phyloP scores from a whole-genome alignment of 1,140 invertebrate genomes.

The Drosophila insularis region DNA sequence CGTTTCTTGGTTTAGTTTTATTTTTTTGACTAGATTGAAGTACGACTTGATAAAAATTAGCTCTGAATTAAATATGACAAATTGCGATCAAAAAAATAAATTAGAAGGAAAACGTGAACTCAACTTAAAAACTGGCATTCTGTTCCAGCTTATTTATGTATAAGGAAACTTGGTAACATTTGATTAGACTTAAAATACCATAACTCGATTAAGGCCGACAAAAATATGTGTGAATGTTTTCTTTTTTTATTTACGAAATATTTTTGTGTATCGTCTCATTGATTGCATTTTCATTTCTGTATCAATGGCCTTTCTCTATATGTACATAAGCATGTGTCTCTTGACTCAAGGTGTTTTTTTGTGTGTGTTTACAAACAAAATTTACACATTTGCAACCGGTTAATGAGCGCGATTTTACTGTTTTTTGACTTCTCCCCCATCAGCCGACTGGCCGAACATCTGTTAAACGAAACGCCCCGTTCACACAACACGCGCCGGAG shows the following conservation, averaged over 20 bases:
- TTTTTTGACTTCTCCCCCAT: conserved; percentile 52
- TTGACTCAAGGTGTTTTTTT: conserved; percentile 15
- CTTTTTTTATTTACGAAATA: not conserved
- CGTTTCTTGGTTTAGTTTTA: no score
- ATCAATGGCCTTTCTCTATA: conserved; percentile 6
- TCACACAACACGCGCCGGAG: conserved; percentile 46
- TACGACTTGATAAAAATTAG: no score
- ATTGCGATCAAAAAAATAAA: no score
- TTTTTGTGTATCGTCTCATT: not conserved
- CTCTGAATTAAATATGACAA: no score
- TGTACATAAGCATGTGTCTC: not conserved
- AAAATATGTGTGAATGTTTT: not conserved
- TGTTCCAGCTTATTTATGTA: no score
- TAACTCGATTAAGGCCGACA: no score
- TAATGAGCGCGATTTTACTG: conserved; percentile 70
- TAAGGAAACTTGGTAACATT: no score
- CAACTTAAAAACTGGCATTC: no score
- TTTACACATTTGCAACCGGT: conserved; percentile 55
- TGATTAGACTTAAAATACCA: no score
- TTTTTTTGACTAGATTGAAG: no score
- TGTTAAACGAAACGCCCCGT: not conserved
- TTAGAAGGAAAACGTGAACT: no score
- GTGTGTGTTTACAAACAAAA: conserved; percentile 15
- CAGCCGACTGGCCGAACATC: not conserved
- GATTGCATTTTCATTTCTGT: not conserved